These are phyloP conservation scores for Myotis myotis DNA, from an alignment of 2,797 vertebrate genomes.

Conservation along the genomic window DNA sequence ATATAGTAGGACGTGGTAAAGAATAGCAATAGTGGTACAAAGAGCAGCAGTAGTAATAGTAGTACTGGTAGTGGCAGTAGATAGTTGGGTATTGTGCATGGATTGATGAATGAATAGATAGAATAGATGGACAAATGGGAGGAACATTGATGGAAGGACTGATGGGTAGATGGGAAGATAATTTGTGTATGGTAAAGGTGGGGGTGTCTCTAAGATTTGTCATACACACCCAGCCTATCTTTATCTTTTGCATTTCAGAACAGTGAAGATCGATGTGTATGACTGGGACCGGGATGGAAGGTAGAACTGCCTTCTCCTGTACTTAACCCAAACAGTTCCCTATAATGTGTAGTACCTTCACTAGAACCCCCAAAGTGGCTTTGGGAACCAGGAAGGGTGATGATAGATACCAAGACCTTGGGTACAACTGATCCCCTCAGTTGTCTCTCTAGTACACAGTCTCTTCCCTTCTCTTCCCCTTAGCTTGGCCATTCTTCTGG, in stretches of 20 bases:
- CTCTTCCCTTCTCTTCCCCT: not conserved
- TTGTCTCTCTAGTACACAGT: not conserved
- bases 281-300: conserved; percentile 99
- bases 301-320: conserved; percentile 81
- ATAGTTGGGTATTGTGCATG: not conserved
- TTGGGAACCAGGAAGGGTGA: not conserved
- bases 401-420: not conserved
- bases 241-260: conserved; percentile 85
- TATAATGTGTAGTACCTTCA: not conserved
- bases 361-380: not conserved
- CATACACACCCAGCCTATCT: not conserved
- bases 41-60: not conserved
- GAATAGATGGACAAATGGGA: not conserved
- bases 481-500: not conserved
- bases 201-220: not conserved
- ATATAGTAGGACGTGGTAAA: not conserved
- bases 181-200: not conserved
- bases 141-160: not conserved
- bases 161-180: not conserved
- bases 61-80: not conserved
- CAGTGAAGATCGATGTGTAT: conserved; percentile 96
- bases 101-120: not conserved
- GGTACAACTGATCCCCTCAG: not conserved
- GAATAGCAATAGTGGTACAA: not conserved
- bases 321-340: not conserved